Evolutionary conservation across 2,888 invertebrate species (phyloP), one percentile per base, ranked within the genome.

Genomic region (Cinara cedri): DNA sequence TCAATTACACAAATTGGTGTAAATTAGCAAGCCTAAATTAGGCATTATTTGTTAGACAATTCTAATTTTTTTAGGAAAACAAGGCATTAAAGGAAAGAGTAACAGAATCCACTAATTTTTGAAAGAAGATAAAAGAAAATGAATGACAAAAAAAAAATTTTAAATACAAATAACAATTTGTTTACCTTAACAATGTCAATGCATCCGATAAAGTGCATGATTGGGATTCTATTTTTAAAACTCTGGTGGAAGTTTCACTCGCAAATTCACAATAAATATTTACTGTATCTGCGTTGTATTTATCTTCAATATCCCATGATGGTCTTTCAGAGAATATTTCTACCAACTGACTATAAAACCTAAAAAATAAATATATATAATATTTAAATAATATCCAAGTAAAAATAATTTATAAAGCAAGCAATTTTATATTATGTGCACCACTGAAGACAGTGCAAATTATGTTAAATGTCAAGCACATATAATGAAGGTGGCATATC

Each of bases 251-350:
- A 34, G 34, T n/a, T 24, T 65, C 42, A 62, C 60, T 62, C 19
- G 70, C 24, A 62, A 9, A 91, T 86, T 94, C 93, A 84, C 90
- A 94, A 84, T 93, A 95, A 1, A 95, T 87, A 85, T 89, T 89
- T 1, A 95, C 84, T 78, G 87, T 89, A 0, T 88, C 86, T 10
- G 87, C 84, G 68, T 85, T 88, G 84, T 94, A 96, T 83, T 89
- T 89, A 42, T 87, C 86, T 0, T 90, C 87, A 55, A 85, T 85
- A 84, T 96, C 96, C 92, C 93, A 94, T 0, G 89, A 88, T 4
- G 92, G 88, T 46, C 89, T 88, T n/a, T 90, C 89, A 0, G 88
- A 88, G 84, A 95, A 93, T 62, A 95, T 86, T 83, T 90, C 89
- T 55, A 87, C 86, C n/a, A 93, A 84, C 49, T 87, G 86, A 14